phyloP scores from a whole-genome alignment of 2,797 vertebrate genomes.

The Meda fulgida region DNA sequence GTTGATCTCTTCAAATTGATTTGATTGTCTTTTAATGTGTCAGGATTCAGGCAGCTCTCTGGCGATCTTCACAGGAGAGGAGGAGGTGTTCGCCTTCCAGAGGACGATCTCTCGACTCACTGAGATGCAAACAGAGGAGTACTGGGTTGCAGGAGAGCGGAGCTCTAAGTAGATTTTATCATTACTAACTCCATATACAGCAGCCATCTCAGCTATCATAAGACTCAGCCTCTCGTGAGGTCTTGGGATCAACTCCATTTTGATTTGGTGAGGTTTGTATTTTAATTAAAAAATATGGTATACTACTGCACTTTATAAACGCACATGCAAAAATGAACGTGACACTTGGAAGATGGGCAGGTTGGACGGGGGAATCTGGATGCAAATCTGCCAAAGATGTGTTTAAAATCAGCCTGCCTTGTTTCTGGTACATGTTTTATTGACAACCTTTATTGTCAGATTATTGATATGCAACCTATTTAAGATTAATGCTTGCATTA shows the following conservation, averaged over 20 bases:
- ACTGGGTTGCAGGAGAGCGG: constrained; percentile 92
- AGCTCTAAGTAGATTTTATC: constrained; percentile 67
- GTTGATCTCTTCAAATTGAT: constrained; percentile 31
- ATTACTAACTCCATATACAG: constrained; percentile 30
- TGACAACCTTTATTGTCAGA: background rate
- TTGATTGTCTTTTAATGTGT: constrained; percentile 23
- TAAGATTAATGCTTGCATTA: constrained; percentile 22
- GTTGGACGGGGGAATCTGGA: background rate
- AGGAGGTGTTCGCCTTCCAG: constrained; percentile 94
- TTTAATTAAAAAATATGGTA: constrained; percentile 43
- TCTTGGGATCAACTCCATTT: constrained; percentile 38
- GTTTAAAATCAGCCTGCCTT: constrained; percentile 5
- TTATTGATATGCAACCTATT: constrained; percentile 5
- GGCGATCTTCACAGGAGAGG: constrained; percentile 94
- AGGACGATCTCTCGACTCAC: constrained; percentile 93
- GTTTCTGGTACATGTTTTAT: constrained; percentile 8
- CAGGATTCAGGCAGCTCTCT: constrained; percentile 82
- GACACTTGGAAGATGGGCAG: background rate
- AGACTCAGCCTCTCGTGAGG: constrained; percentile 24
- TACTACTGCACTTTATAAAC: constrained; percentile 71
- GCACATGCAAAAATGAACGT: constrained; percentile 26
- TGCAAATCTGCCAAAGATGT: background rate
- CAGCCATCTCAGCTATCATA: constrained; percentile 14
- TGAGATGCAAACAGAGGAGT: constrained; percentile 97
- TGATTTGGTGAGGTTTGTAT: constrained; percentile 23